Evolutionary conservation across 2,113 vertebrate species (phyloP), one percentile per base, ranked within the genome.

Genomic region (Amphiprion percula): DNA sequence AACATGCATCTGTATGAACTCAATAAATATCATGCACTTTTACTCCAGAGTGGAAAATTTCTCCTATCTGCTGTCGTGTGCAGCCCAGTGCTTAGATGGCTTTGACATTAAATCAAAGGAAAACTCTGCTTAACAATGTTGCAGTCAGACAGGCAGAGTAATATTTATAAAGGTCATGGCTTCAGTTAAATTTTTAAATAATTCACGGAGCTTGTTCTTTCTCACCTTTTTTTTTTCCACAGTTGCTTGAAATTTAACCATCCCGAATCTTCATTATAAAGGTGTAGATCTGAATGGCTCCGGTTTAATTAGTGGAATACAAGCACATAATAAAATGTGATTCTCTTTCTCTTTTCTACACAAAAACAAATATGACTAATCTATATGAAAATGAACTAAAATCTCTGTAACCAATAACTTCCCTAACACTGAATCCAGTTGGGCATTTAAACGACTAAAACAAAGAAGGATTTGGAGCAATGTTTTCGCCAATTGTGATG

Each of bases 91-190:
- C 67, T 80, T n/a, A 68, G 60, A 77, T 58, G 30, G 49, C 77
- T 79, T 46, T 86, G 77, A 86, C 82, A 84, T 87, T 79, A 80
- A 87, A 76, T 86, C 56, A 82, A 67, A 85, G 59, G 56, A 83
- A 81, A 21, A 74, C 58, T 59, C 61, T 58, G 65, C 80, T 56
- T 84, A 82, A 79, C 76, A 80, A 77, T 67, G 73, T 69, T 53
- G 59, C 44, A 81, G 71, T 49, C 49, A 80, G 81, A 85, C 70
- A 80, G 49, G 14, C 70, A 62, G 65, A 87, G 73, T 77, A 77
- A 69, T 87, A 83, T 87, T 88, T 70, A 81, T 79, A 87, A 91
- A 90, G 86, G 87, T 91, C 90, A 87, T 23, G 72, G 77, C 74
- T 85, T 83, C 60, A 64, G 83, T 82, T 77, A 52, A 70, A 79